Conservation (phyloP, 2,113 vertebrate genomes). For the Guaruba guarouba region DNA sequence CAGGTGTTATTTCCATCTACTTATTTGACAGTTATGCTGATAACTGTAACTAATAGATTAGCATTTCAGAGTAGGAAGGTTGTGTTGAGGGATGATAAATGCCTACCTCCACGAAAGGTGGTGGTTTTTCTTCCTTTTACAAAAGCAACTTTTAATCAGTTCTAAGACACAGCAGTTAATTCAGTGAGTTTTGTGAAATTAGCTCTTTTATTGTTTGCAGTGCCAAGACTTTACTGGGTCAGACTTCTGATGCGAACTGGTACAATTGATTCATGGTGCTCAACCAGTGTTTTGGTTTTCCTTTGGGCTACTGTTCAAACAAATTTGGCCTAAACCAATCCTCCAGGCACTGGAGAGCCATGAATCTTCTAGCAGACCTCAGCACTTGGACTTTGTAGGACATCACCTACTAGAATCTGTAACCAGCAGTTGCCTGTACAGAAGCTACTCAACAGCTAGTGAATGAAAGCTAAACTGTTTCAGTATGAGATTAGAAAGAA, state of each 20-base stretch:
- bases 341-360: neutral
- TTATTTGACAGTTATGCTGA: neutral
- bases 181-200: neutral
- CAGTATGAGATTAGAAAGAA: neutral
- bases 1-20: neutral
- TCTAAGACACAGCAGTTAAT: neutral
- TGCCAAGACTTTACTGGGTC: neutral
- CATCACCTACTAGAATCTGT: neutral
- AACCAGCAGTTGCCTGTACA: neutral
- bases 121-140: neutral
- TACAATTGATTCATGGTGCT: neutral
- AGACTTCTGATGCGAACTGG: neutral
- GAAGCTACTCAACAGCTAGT: neutral
- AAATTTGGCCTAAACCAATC: neutral
- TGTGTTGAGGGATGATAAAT: neutral
- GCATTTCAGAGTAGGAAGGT: neutral
- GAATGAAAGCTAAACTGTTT: neutral
- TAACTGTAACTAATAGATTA: slow-evolving; percentile 34
- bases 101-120: neutral
- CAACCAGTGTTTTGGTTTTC: neutral
- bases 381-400: neutral
- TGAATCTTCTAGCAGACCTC: neutral
- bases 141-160: neutral
- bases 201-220: neutral
- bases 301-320: neutral